phyloP scores from a whole-genome alignment of 2,888 invertebrate species.

The Nemotelus pantherinus region DNA sequence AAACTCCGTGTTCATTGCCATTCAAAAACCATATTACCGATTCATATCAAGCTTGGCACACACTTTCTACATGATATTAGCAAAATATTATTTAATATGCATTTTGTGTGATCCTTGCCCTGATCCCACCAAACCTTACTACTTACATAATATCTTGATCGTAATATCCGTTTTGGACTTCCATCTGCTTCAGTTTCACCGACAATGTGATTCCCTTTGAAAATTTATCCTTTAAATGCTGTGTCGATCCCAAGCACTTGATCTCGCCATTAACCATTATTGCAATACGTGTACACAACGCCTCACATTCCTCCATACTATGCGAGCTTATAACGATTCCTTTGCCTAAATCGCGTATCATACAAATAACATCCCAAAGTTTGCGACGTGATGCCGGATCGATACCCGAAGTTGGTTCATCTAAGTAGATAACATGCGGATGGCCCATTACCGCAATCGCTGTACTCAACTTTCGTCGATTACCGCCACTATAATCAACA shows the following conservation, averaged over 20 bases:
- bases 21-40: too few species aligned
- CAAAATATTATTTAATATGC: background rate
- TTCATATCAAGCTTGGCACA: too few species aligned
- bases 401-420: slow-evolving; percentile 66
- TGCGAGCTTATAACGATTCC: slow-evolving; percentile 83
- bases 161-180: background rate
- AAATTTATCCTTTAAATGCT: slow-evolving; percentile 79
- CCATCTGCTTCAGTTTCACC: slow-evolving; percentile 53
- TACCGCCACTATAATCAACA: slow-evolving; percentile 72
- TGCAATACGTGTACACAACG: slow-evolving; percentile 78
- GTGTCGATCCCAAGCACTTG: slow-evolving; percentile 76
- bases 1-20: too few species aligned
- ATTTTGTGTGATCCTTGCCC: background rate
- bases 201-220: slow-evolving; percentile 65
- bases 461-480: slow-evolving; percentile 76
- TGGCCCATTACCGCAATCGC: slow-evolving; percentile 76
- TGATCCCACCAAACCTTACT: too few species aligned
- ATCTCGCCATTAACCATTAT: slow-evolving; percentile 82
- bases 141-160: background rate
- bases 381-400: slow-evolving; percentile 83
- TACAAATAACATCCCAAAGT: slow-evolving; percentile 79
- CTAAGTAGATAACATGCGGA: slow-evolving; percentile 74
- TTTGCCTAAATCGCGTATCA: slow-evolving; percentile 74
- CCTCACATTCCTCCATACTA: slow-evolving; percentile 85
- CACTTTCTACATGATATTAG: background rate